Percentiles rank a stretch among this genome's conserved stretches.
phyloP scores from a whole-genome alignment of 2,113 vertebrate species.

The Malaclemys terrapin region DNA sequence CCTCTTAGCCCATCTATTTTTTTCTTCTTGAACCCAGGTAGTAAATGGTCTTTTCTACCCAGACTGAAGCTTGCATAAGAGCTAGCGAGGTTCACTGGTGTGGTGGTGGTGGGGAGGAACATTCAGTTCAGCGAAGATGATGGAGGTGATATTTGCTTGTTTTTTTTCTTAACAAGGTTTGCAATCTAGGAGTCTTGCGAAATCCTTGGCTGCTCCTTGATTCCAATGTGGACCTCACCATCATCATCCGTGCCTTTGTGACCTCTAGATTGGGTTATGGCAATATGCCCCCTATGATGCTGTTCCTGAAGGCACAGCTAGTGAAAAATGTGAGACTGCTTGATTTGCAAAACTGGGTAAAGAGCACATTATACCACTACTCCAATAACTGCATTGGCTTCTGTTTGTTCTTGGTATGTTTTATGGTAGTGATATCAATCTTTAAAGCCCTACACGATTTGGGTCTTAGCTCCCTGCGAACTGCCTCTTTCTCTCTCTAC shows the following conservation, averaged over 20 bases:
- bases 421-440: too few relatives aligned
- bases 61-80: background rate
- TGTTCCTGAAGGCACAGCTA: background rate
- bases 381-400: background rate
- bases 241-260: background rate
- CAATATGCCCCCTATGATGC: background rate
- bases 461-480: too few relatives aligned
- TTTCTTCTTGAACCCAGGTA: background rate
- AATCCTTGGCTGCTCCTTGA: background rate
- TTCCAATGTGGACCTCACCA: background rate
- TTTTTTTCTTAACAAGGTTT: background rate
- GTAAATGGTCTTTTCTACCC: background rate
- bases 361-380: background rate
- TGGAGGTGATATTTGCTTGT: background rate
- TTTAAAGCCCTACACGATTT: too few relatives aligned
- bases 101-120: background rate
- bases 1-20: background rate
- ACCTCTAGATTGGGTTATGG: background rate
- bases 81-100: background rate
- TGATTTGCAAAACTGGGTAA: too few relatives aligned
- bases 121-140: background rate
- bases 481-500: too few relatives aligned
- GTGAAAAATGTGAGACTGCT: background rate
- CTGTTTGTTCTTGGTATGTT: background rate
- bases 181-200: background rate